Evolutionary conservation across 1,140 invertebrate species (phyloP), one percentile per base, ranked within the genome.

Genomic region (Mamestra configurata): DNA sequence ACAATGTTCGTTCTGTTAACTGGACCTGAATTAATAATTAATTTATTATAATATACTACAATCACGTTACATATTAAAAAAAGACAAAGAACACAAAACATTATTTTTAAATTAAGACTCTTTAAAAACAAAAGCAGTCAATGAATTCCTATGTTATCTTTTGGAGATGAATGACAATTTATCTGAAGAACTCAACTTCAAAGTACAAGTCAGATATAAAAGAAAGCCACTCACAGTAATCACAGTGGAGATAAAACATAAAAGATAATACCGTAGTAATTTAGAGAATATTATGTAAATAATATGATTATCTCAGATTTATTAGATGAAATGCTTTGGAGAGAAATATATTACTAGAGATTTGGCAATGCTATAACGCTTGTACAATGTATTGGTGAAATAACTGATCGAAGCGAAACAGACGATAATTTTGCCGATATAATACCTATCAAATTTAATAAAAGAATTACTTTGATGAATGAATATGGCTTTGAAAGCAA

Each of bases 261-360:
- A 49, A 70, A 49, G 10, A 70, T 70, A 24, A 68, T 6, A 70
- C 22, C 40, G 0, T 76, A 64, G 73, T 64, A 43, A 11, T 35
- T 31, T 76, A 64, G 73, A 75, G 22, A 40, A 43, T 27, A 75
- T 59, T 75, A 27, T 76, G 73, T 76, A 76, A 76, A 76, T 76
- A 76, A 64, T 66, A 66, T 31, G 20, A 75, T 31, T 49, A 46
- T 64, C 55, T 70, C 66, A 64, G 53, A 59, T 49, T 61, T 76
- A 76, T 64, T 76, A 76, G 73, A 76, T 64, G 31, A 49, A 43
- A n/a, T n/a, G 73, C 57, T 76, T 57, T 64, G 43, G 72, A 76
- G 72, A 76, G 24, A n/a, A 59, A 49, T 57, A 57, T 73, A 73
- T 73, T 46, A 24, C 10, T 49, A 57, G 15, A 18, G 15, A 37